Evolutionary conservation across 2,888 invertebrate genomes (phyloP).

Genomic region (Drosophila subquinaria): DNA sequence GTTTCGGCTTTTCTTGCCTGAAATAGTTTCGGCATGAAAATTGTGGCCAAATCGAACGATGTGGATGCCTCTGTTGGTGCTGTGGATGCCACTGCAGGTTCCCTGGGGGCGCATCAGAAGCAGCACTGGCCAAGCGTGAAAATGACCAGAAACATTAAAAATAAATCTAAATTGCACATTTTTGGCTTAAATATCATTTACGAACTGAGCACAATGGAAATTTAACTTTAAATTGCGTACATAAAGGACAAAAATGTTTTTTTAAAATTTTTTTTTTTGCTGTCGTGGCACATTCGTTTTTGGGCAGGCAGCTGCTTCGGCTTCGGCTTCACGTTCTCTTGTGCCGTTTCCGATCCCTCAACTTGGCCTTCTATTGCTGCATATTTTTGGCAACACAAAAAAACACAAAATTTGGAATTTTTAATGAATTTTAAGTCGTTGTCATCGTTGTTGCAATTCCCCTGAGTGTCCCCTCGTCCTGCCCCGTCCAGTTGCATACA

Average conservation of each 20-base stretch:
- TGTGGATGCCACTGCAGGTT: slow-evolving; percentile 20
- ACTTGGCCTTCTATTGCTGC: slow-evolving; percentile 31
- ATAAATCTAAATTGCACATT: slow-evolving; percentile 74
- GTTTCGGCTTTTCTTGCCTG: slow-evolving; percentile 48
- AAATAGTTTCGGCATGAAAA: slow-evolving; percentile 69
- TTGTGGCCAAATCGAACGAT: slow-evolving; percentile 66
- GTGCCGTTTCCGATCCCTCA: background rate
- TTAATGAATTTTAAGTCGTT: slow-evolving; percentile 70
- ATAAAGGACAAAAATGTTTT: slow-evolving; percentile 17
- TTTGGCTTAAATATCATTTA: slow-evolving; percentile 48
- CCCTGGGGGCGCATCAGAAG: slow-evolving; percentile 51
- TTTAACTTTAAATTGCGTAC: slow-evolving; percentile 58
- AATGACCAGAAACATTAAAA: slow-evolving; percentile 72
- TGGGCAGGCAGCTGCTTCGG: slow-evolving; percentile 18
- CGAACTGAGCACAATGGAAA: slow-evolving; percentile 56
- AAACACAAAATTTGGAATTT: slow-evolving; percentile 74
- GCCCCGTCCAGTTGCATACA: slow-evolving; percentile 53
- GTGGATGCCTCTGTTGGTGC: slow-evolving; percentile 31
- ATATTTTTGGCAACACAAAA: slow-evolving; percentile 60
- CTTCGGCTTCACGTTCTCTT: background rate
- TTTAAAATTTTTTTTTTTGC: background rate
- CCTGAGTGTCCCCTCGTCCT: slow-evolving; percentile 12
- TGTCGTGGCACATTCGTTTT: slow-evolving; percentile 38
- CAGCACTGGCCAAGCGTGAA: slow-evolving; percentile 64
- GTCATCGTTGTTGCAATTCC: slow-evolving; percentile 61